Conservation (phyloP, 2,888 invertebrate genomes). For the Mantis religiosa region DNA sequence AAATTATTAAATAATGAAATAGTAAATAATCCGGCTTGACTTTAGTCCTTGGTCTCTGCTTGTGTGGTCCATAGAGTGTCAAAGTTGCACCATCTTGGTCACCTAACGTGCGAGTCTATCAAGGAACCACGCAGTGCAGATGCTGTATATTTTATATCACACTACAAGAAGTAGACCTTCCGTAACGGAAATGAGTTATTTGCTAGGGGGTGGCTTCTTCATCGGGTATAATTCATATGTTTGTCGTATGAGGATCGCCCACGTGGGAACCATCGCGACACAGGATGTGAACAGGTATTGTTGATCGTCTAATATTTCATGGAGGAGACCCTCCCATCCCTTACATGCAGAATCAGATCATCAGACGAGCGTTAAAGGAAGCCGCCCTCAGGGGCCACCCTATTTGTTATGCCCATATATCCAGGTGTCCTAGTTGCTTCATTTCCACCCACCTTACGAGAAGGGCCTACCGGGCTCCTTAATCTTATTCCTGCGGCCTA, state of each 20-base stretch:
- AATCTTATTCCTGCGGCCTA: slow-evolving; percentile 6
- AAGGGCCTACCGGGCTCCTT: background rate
- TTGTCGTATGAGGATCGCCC: background rate
- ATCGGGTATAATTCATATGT: background rate
- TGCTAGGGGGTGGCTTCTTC: background rate
- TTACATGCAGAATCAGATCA: background rate
- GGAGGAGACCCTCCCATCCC: background rate
- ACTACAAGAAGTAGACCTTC: background rate
- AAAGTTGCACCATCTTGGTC: background rate
- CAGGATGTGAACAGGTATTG: background rate
- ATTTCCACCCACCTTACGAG: background rate
- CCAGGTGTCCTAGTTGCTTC: background rate
- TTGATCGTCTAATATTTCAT: background rate
- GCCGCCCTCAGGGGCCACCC: background rate
- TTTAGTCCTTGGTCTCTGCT: background rate
- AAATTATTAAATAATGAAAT: no score
- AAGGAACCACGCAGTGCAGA: background rate
- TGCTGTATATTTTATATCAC: background rate
- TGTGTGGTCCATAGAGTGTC: background rate
- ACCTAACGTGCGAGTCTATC: background rate
- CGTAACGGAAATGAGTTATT: background rate
- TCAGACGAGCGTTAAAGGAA: background rate
- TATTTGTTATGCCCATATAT: background rate
- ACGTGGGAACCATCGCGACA: background rate
- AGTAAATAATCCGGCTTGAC: no score